Conservation (phyloP, 2,113 vertebrate genomes). For the Hippoglossus stenolepis region DNA sequence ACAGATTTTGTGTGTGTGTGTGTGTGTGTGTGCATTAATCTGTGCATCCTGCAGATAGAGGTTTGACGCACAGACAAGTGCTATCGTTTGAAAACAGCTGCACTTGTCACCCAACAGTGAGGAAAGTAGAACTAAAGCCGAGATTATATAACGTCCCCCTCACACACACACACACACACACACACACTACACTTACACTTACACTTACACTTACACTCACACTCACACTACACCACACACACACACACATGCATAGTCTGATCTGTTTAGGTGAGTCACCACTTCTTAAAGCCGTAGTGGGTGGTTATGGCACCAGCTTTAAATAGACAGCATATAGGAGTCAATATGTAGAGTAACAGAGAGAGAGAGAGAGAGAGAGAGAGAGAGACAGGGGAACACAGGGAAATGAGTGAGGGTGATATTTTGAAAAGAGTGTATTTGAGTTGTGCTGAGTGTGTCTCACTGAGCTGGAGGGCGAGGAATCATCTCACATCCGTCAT, state of each 20-base stretch:
- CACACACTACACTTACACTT: neutral
- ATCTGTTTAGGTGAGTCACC: constrained; percentile 79
- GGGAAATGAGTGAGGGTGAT: constrained; percentile 35
- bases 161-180: neutral
- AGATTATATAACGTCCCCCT: constrained; percentile 66
- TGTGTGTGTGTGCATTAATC: constrained; percentile 48
- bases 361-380: constrained; percentile 10
- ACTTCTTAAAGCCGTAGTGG: constrained; percentile 77
- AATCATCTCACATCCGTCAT: constrained; percentile 82
- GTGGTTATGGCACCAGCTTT: constrained; percentile 73
- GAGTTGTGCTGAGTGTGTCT: constrained; percentile 71
- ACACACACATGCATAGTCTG: constrained; percentile 38
- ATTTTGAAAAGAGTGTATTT: constrained; percentile 61
- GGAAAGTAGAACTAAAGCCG: constrained; percentile 58
- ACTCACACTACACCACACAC: neutral
- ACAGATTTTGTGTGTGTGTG: constrained; percentile 22
- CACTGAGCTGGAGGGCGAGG: constrained; percentile 73
- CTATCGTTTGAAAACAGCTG: constrained; percentile 68
- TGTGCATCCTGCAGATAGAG: constrained; percentile 56
- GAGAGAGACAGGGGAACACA: neutral
- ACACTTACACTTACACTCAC: neutral
- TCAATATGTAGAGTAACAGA: constrained; percentile 59
- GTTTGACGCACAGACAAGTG: constrained; percentile 54
- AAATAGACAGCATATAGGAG: constrained; percentile 72
- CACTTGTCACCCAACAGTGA: constrained; percentile 59